These are phyloP conservation scores for Colius striatus DNA, from an alignment of 2,113 vertebrate species.

Conservation along the genomic window DNA sequence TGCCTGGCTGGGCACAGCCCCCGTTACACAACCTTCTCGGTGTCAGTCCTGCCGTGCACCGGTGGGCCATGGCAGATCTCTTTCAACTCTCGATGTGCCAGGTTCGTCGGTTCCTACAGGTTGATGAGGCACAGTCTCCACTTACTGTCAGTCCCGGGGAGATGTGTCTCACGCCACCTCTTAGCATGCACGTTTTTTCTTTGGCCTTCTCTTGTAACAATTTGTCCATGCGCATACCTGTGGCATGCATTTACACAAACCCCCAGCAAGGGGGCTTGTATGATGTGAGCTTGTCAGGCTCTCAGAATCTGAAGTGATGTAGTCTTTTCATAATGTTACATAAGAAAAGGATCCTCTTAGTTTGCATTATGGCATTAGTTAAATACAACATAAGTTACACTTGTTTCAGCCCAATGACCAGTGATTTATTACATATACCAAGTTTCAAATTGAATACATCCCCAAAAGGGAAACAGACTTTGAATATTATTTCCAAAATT, in stretches of 20 bases:
- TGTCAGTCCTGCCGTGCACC: fast-evolving
- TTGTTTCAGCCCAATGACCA: not conserved
- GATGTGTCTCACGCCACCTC: too few species aligned
- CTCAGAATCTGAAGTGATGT: not conserved
- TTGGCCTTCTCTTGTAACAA: fast-evolving
- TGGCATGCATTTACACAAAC: fast-evolving
- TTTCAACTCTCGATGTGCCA: fast-evolving
- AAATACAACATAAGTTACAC: fast-evolving
- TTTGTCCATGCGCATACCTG: fast-evolving
- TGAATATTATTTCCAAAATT: not conserved
- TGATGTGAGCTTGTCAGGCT: not conserved
- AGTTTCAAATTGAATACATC: not conserved
- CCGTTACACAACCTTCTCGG: not conserved
- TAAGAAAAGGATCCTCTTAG: not conserved
- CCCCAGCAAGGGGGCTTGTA: fast-evolving
- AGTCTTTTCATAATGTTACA: fast-evolving
- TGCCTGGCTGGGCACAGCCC: not conserved
- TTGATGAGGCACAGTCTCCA: not conserved
- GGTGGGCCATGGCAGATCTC: not conserved
- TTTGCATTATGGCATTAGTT: not conserved
- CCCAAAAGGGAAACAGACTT: not conserved
- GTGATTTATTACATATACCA: too few species aligned
- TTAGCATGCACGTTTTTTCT: fast-evolving
- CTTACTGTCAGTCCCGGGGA: not conserved
- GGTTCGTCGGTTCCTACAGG: fast-evolving